Base-by-base conservation (phyloP, 2,888 invertebrate species). In the Lucinisca nassula region DNA sequence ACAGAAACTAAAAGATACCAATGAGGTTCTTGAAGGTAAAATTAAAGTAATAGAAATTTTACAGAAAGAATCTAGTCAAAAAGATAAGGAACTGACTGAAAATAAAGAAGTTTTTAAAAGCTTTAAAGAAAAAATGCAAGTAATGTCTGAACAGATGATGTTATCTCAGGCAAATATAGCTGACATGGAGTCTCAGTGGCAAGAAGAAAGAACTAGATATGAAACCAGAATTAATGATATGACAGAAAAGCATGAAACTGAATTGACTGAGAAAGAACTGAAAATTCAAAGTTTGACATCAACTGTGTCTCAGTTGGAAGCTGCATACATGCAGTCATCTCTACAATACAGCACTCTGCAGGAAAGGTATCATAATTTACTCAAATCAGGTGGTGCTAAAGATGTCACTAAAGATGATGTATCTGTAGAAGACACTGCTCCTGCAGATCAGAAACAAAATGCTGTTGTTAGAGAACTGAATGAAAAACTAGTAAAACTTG, bases 81-180 rank as follows among this genome's bases (percentile, higher is more conserved):
- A 94, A 74, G 95, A 95, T 58, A 93, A 91, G 49, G 92, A 95
- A 51, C 86, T 95, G 55, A 76, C 82, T 24, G 93, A 95, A 78
- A 92, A 92, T 82, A 88, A 87, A 35, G 93, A 95, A 98, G 67
- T 97, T 72, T 94, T 95, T 80, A 98, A 98, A 97, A 97, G 97
- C 92, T 97, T 98, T 14, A 96, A 98, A 86, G 97, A 97, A 93
- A 97, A 98, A 90, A 97, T 98, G 76, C 98, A 98, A 96, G 98
- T 98, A 87, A 98, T 98, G 27, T 97, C 97, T 94, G 97, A 98
- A 92, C 98, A 98, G 96, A 98, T 98, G 98, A 97, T 97, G 94
- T 97, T 97, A 94, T 98, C 98, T 98, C 98, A 98, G 96, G 97
- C 97, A 93, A 97, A 98, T 95, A 98, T 98, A 85, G 97, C 98